Evolutionary conservation across 2,797 vertebrate species (phyloP).

Genomic region (Tragelaphus eurycerus): DNA sequence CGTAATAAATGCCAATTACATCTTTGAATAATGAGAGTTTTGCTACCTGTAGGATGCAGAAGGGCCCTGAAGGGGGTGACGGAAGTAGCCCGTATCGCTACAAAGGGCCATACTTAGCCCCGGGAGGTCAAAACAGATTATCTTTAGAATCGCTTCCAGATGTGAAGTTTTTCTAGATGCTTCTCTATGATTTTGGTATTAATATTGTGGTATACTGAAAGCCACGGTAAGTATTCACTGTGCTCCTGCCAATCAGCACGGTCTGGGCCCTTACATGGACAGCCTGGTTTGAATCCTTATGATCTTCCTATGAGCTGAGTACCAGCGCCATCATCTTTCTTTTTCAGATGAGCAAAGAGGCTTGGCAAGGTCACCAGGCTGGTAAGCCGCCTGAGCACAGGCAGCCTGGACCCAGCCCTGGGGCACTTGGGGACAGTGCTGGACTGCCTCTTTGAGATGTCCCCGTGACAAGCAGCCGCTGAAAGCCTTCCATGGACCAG

Average conservation of each 20-base stretch:
- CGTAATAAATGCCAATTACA: neutral
- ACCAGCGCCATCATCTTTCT: too few relatives aligned
- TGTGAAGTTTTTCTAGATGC: neutral
- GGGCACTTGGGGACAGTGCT: neutral
- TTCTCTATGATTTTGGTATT: neutral
- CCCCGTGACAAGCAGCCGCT: neutral
- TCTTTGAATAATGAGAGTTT: constrained; percentile 37
- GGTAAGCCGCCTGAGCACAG: neutral
- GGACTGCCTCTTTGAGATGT: rapidly evolving
- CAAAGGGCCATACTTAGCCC: neutral
- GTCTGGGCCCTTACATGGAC: neutral
- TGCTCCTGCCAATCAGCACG: too few relatives aligned
- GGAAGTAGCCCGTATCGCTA: neutral
- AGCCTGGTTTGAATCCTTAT: neutral
- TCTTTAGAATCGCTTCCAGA: neutral
- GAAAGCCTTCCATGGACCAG: neutral
- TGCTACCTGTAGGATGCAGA: neutral
- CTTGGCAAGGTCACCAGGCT: too few relatives aligned
- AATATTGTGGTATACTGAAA: neutral
- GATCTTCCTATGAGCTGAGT: neutral
- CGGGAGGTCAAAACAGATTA: neutral
- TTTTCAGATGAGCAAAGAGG: neutral
- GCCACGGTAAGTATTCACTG: rapidly evolving
- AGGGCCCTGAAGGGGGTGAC: neutral
- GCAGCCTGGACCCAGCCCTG: too few relatives aligned